Evolutionary conservation across 2,888 invertebrate species (phyloP), one percentile per base, ranked within the genome.

Genomic region (Dyspetes luteomarginatus): DNA sequence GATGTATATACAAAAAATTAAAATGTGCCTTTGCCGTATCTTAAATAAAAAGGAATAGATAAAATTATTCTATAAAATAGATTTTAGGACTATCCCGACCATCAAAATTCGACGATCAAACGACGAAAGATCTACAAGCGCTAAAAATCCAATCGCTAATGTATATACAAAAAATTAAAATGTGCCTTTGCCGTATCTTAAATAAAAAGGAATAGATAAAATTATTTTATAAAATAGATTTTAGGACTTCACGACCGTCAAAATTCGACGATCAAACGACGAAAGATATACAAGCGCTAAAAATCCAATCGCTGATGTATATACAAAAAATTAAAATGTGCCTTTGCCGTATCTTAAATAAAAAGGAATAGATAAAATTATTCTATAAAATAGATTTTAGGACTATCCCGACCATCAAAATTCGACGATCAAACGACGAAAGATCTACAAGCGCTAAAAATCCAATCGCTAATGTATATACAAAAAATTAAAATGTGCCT

Each of bases 401-500:
- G n/a, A n/a, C n/a, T n/a, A n/a, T n/a, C n/a, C n/a, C n/a, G n/a
- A n/a, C n/a, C n/a, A n/a, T n/a, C n/a, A n/a, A n/a, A n/a, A n/a
- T n/a, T n/a, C n/a, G n/a, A 26, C 24, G 72, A 58, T 45, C 60
- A 30, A 58, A 26, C 15, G 22, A 73, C 30, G 52, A 62, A 56
- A 36, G 15, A 36, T 15, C 15, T 41, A 48, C 9, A 36, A 36
- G 12, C 1, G 0, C 48, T 15, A 17, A 15, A 17, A 48, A n/a
- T n/a, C n/a, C n/a, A n/a, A n/a, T n/a, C 17, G 48, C 48, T 17
- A 19, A 3, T 5, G 36, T 26, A 56, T 26, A 56, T 56, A 26
- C 26, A 15, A 36, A 60, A 26, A 36, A 5, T 48, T 48, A 48
- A 48, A 4, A 17, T 19, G 48, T 48, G 17, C 5, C 48, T 19